phyloP scores from a whole-genome alignment of 1,140 invertebrate species.

The Drosophila pachea region DNA sequence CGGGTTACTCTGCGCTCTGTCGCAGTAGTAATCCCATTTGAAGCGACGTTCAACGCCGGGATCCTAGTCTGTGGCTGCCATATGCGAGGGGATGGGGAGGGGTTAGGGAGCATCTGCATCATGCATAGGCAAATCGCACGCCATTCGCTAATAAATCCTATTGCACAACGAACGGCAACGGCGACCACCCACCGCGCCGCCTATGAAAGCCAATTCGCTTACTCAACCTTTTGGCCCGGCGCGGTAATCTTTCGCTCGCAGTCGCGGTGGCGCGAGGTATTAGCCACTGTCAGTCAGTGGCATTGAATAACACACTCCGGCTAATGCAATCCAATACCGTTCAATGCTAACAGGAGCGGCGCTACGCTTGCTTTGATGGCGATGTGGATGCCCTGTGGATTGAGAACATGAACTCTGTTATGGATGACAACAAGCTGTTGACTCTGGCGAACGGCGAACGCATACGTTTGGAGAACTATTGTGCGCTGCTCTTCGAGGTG shows the following conservation, averaged over 20 bases:
- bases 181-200: slow-evolving; percentile 26
- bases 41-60: slow-evolving; percentile 53
- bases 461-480: slow-evolving; percentile 89
- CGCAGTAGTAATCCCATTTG: slow-evolving; percentile 40
- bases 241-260: slow-evolving; percentile 50
- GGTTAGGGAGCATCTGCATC: slow-evolving; percentile 48
- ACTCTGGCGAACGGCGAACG: slow-evolving; percentile 94
- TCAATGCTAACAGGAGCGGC: slow-evolving; percentile 81
- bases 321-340: slow-evolving; percentile 62
- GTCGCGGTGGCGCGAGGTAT: slow-evolving; percentile 1
- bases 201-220: slow-evolving; percentile 22
- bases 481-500: slow-evolving; percentile 93
- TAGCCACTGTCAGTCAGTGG: slow-evolving; percentile 16
- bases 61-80: too few relatives aligned
- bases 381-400: slow-evolving; percentile 96
- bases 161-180: slow-evolving; percentile 51
- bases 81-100: slow-evolving; percentile 3
- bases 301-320: slow-evolving; percentile 71
- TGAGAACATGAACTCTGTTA: slow-evolving; percentile 97
- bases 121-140: slow-evolving; percentile 60
- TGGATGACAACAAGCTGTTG: slow-evolving; percentile 95
- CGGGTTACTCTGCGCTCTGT: not conserved
- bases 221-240: slow-evolving; percentile 41
- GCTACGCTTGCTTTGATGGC: slow-evolving; percentile 94
- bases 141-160: slow-evolving; percentile 67